phyloP scores from a whole-genome alignment of 2,797 vertebrate genomes.

The Tenualosa thibaudeaui region DNA sequence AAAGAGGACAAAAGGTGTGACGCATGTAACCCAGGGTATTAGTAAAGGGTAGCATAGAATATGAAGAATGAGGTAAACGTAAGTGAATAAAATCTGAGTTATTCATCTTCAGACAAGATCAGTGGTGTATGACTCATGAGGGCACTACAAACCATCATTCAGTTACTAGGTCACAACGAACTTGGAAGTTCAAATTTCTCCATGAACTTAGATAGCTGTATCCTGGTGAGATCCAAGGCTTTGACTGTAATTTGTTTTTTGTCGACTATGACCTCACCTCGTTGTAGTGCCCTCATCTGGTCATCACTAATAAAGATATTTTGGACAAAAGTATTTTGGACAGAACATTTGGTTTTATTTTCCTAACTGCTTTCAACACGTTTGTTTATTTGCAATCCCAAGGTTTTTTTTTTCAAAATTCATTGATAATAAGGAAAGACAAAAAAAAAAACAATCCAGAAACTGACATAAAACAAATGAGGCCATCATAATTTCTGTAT shows the following conservation, averaged over 20 bases:
- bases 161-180: too few species aligned
- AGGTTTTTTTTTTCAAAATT: constrained; percentile 26
- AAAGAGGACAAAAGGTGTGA: background rate
- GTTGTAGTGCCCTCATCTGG: background rate
- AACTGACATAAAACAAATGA: constrained; percentile 34
- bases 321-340: background rate
- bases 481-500: constrained; percentile 38
- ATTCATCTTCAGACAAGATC: background rate
- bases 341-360: constrained; percentile 24
- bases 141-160: too few species aligned
- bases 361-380: background rate
- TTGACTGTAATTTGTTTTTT: too few species aligned
- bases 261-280: too few species aligned
- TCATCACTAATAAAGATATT: background rate
- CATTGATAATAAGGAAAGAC: constrained; percentile 25
- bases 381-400: constrained; percentile 26
- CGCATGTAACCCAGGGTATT: background rate
- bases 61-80: background rate
- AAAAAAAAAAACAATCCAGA: constrained; percentile 19
- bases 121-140: background rate
- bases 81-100: background rate
- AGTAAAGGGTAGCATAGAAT: background rate
- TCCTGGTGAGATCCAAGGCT: too few species aligned
- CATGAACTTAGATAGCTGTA: too few species aligned
- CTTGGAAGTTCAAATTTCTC: too few species aligned